These are phyloP conservation scores for Gandaritis pyraliata DNA, from an alignment of 2,888 invertebrate genomes.

Conservation along the genomic window DNA sequence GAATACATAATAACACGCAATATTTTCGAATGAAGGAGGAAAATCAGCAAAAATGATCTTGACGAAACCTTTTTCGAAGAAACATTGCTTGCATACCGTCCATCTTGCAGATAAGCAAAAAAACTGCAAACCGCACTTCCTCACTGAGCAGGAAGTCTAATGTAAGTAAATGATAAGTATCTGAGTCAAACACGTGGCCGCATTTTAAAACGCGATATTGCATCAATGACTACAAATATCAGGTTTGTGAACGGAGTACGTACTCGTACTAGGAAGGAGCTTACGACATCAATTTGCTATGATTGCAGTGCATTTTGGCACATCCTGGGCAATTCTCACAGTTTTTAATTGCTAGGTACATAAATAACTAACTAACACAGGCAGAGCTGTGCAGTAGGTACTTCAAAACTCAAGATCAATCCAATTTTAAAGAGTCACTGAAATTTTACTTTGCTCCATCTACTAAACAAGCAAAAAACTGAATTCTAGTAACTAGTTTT, in stretches of 20 bases:
- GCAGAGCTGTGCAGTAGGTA: too few relatives aligned
- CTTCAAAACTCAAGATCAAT: too few relatives aligned
- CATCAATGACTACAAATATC: conserved; percentile 17
- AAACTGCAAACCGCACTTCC: conserved; percentile 13
- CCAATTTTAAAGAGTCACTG: too few relatives aligned
- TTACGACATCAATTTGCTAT: conserved; percentile 6
- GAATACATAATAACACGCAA: background rate
- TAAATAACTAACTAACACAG: too few relatives aligned
- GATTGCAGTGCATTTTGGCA: background rate
- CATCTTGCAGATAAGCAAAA: background rate
- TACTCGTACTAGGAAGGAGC: conserved; percentile 1
- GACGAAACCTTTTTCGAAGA: background rate
- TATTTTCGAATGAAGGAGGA: conserved; percentile 11
- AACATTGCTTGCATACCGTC: background rate
- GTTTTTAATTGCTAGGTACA: too few relatives aligned
- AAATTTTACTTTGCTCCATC: too few relatives aligned
- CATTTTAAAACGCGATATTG: conserved; percentile 25
- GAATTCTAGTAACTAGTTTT: too few relatives aligned
- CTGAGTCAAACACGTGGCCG: conserved; percentile 22
- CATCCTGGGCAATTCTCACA: background rate
- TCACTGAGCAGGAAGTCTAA: conserved; percentile 22
- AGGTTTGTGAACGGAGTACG: conserved; percentile 15
- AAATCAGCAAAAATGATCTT: conserved; percentile 2
- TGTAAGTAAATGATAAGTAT: conserved; percentile 11
- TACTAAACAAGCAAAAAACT: too few relatives aligned